phyloP scores from a whole-genome alignment of 2,888 invertebrate genomes.

The Pandemis cinnamomeana region DNA sequence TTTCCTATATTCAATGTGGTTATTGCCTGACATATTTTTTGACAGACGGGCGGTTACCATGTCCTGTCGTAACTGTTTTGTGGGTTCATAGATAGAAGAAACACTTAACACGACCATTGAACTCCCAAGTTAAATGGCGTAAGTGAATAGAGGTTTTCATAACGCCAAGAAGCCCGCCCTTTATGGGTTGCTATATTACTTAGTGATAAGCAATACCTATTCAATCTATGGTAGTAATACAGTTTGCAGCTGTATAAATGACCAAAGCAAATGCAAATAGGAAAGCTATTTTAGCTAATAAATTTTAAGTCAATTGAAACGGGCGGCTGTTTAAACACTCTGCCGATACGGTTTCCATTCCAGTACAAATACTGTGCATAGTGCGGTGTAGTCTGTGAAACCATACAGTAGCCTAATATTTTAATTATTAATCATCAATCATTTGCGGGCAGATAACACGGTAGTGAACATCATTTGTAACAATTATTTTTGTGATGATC shows the following conservation, averaged over 20 bases:
- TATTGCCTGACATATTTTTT: too few species aligned
- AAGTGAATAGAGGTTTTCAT: conserved; percentile 2
- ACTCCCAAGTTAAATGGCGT: conserved; percentile 14
- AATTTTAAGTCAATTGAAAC: conserved; percentile 33
- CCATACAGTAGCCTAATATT: neutral
- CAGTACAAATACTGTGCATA: conserved; percentile 29
- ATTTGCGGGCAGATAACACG: neutral
- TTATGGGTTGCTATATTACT: neutral
- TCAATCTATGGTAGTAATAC: neutral
- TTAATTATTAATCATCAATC: neutral
- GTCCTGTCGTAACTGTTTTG: too few species aligned
- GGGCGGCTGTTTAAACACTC: conserved; percentile 39
- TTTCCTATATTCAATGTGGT: too few species aligned
- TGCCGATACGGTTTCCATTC: conserved; percentile 34
- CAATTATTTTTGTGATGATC: neutral
- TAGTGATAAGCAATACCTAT: conserved; percentile 5
- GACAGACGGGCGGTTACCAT: too few species aligned
- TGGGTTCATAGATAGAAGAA: conserved; percentile 19
- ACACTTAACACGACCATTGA: conserved; percentile 18
- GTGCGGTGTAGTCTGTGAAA: neutral
- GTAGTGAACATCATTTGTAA: neutral
- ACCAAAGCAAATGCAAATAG: conserved; percentile 24
- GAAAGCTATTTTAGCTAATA: conserved; percentile 31
- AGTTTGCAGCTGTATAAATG: conserved; percentile 21
- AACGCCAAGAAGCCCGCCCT: neutral